Percentiles rank a stretch among this genome's conserved stretches.
phyloP scores from a whole-genome alignment of 1,140 invertebrate genomes.

The Drosophila nebulosa region DNA sequence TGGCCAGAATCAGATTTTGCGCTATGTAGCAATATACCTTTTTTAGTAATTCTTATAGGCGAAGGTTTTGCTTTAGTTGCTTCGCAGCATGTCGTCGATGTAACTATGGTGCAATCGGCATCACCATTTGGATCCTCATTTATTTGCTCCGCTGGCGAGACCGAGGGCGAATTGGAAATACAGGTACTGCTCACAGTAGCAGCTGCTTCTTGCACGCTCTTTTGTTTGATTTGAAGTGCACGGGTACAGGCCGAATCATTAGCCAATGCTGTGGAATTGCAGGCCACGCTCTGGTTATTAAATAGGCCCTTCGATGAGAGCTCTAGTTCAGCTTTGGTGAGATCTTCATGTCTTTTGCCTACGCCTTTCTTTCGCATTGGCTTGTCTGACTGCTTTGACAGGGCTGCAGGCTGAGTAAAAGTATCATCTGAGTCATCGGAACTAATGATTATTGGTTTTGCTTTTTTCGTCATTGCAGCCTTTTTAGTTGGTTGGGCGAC shows the following conservation, averaged over 20 bases:
- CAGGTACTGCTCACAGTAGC: slow-evolving; percentile 15
- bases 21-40: slow-evolving; percentile 52
- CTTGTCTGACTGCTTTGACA: slow-evolving; percentile 26
- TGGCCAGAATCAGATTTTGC: not conserved
- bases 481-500: not conserved
- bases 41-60: slow-evolving; percentile 28
- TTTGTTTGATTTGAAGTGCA: not conserved
- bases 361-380: slow-evolving; percentile 1
- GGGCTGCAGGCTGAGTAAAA: slow-evolving; percentile 19
- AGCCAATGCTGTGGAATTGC: slow-evolving; percentile 55
- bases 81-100: slow-evolving; percentile 56
- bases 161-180: not conserved
- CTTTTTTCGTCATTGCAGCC: not conserved
- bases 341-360: too few relatives aligned
- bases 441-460: not conserved
- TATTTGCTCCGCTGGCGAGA: too few relatives aligned
- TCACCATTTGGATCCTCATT: slow-evolving; percentile 18
- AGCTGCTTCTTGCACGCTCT: not conserved
- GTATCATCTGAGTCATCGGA: slow-evolving; percentile 10
- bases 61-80: not conserved
- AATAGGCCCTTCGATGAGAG: slow-evolving; percentile 22
- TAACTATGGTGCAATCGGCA: slow-evolving; percentile 61
- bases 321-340: not conserved
- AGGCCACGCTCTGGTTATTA: slow-evolving; percentile 51
- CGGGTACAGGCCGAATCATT: slow-evolving; percentile 32